Percentiles rank a stretch among this genome's conserved stretches.
These are phyloP conservation scores for Alviniconcha marisindica DNA, from an alignment of 1,140 invertebrate genomes.

Conservation along the genomic window DNA sequence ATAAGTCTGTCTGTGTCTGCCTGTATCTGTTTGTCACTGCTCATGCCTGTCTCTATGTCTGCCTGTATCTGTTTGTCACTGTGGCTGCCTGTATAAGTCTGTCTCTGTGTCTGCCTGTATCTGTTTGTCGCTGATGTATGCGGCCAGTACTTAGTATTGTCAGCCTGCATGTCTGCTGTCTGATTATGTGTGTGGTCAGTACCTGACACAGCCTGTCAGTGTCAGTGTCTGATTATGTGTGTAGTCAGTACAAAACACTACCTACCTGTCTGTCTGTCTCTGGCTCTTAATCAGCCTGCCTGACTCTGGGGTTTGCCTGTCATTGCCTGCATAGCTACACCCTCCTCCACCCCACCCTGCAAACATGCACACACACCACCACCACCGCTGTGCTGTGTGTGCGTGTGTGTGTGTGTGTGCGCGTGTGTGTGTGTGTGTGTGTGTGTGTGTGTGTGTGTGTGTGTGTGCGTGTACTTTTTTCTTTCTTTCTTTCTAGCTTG, in stretches of 20 bases:
- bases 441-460: constrained; percentile 9
- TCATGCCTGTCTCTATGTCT: background rate
- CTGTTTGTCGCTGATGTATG: background rate
- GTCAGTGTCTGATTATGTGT: background rate
- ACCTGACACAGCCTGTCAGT: too few relatives aligned
- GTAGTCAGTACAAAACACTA: too few relatives aligned
- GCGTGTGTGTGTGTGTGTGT: background rate
- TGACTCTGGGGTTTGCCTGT: too few relatives aligned
- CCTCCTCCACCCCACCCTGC: too few relatives aligned
- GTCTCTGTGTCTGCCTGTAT: constrained; percentile 3
- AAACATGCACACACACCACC: too few relatives aligned
- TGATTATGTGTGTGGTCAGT: background rate
- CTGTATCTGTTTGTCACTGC: too few relatives aligned
- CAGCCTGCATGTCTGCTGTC: too few relatives aligned
- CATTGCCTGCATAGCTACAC: too few relatives aligned
- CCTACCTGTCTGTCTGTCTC: too few relatives aligned
- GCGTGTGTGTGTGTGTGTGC: background rate
- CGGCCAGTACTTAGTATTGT: too few relatives aligned
- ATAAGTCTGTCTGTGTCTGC: background rate
- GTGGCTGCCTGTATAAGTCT: background rate
- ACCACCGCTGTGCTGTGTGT: too few relatives aligned
- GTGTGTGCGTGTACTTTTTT: background rate
- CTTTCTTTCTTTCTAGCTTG: background rate
- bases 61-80: background rate
- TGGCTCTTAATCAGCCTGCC: too few relatives aligned